phyloP scores from a whole-genome alignment of 2,888 invertebrate species.

The Campaea margaritaria region DNA sequence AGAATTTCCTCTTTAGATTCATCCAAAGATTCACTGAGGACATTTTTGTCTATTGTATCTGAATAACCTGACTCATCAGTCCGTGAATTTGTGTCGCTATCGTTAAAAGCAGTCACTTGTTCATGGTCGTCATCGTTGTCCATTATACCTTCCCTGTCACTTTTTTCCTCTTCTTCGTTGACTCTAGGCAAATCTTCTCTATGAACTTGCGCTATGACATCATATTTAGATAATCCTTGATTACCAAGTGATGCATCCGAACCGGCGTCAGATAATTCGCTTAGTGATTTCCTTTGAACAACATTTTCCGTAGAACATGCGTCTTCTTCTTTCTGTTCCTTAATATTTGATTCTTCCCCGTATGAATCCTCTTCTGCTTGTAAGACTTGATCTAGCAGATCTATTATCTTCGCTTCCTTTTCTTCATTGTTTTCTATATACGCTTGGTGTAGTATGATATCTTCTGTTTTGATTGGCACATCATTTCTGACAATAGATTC shows the following conservation, averaged over 20 bases:
- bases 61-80: conserved; percentile 81
- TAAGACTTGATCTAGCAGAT: conserved; percentile 77
- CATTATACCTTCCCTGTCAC: conserved; percentile 45
- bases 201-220: conserved; percentile 85
- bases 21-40: conserved; percentile 59
- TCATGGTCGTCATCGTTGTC: conserved; percentile 57
- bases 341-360: conserved; percentile 65
- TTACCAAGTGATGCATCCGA: conserved; percentile 76
- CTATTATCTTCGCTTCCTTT: conserved; percentile 80
- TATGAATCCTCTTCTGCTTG: conserved; percentile 81
- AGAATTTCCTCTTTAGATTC: conserved; percentile 56
- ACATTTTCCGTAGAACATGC: conserved; percentile 46
- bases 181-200: conserved; percentile 81
- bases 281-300: conserved; percentile 69
- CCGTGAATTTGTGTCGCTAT: conserved; percentile 67
- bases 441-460: conserved; percentile 64
- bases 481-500: conserved; percentile 48
- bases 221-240: conserved; percentile 81
- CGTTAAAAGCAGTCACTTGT: conserved; percentile 68
- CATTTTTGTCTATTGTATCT: conserved; percentile 72
- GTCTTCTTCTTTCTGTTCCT: conserved; percentile 60
- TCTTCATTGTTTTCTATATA: conserved; percentile 72
- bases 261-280: conserved; percentile 76
- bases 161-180: conserved; percentile 71
- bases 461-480: conserved; percentile 53